Evolutionary conservation across 2,888 invertebrate species (phyloP), one percentile per base, ranked within the genome.

Genomic region (Cheilosia urbana): DNA sequence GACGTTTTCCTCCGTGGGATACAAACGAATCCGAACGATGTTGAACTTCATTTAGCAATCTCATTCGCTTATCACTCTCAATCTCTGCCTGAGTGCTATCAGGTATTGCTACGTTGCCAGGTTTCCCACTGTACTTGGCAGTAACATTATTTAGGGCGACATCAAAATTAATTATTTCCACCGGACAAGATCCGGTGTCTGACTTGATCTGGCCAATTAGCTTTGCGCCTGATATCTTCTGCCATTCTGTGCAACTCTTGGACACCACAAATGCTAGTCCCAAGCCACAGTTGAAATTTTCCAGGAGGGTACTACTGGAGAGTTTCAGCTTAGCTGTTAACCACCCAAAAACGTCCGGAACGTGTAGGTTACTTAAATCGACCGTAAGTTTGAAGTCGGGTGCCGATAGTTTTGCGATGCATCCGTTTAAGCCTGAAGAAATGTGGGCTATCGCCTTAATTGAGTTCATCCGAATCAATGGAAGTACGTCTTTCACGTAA

Each of bases 201-300:
- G 68, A 24, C 42, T 90, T 90, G 40, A 93, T 90, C 0, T 94
- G 92, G 0, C 94, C 94, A 27, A 94, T 91, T 0, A 94, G 88
- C 17, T 92, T 92, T 5, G 93, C 91, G 0, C 89, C 90, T 9
- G 93, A 78, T 62, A 94, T 89, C 63, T 93, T 93, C 0, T 93
- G 91, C 84, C 94, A 94, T 40, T 95, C 90, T n/a, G 93, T 89
- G 60, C 88, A 88, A 0, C 57, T 91, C 4, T 94, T 93, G 15
- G 94, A 94, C 9, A 96, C 96, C 47, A 99, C 94, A 58, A 98
- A 91, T 24, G 97, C 94, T 92, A 96, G 96, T 0, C 99, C 99
- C 51, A 99, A 94, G 0, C 99, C 99, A 92, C 98, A 99, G 93
- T 99, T 99, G 92, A 99, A 98, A 0, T 98, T 98, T 60, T 96